phyloP scores from a whole-genome alignment of 2,113 vertebrate genomes.

The Tyto alba region DNA sequence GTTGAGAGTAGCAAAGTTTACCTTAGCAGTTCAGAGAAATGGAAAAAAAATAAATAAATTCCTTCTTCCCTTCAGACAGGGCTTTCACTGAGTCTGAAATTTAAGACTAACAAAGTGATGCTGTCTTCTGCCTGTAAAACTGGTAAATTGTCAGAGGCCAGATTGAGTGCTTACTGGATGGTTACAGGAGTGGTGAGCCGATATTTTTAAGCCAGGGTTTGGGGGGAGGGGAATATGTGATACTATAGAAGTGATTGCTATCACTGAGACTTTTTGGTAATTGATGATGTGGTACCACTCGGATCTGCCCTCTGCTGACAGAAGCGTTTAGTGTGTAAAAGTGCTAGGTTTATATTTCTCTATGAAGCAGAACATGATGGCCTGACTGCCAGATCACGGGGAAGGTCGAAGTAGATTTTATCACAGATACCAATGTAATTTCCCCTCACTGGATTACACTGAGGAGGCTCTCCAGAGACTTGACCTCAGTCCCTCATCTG shows the following conservation, averaged over 20 bases:
- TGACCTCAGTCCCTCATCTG: not conserved
- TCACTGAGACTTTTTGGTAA: not conserved
- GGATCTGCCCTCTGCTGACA: not conserved
- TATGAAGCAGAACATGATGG: not conserved
- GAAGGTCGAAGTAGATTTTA: not conserved
- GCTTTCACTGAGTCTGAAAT: not conserved
- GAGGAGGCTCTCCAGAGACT: not conserved
- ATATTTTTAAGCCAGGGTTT: not conserved
- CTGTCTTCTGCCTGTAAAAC: not conserved
- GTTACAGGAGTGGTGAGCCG: not conserved
- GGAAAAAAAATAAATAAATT: too few species aligned
- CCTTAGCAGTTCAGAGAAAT: not conserved
- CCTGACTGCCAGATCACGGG: not conserved
- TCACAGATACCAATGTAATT: not conserved
- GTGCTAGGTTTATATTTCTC: not conserved
- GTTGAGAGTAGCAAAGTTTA: not conserved
- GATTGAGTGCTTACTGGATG: not conserved
- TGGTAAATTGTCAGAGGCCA: not conserved
- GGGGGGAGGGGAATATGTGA: not conserved
- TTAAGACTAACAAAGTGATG: not conserved
- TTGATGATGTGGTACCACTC: not conserved
- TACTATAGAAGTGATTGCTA: not conserved
- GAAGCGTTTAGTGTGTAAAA: not conserved
- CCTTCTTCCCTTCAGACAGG: not conserved
- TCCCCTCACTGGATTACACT: not conserved